phyloP scores from a whole-genome alignment of 37 sponge, comb jelly and placozoan genomes.

The Trichoplax adhaerens region DNA sequence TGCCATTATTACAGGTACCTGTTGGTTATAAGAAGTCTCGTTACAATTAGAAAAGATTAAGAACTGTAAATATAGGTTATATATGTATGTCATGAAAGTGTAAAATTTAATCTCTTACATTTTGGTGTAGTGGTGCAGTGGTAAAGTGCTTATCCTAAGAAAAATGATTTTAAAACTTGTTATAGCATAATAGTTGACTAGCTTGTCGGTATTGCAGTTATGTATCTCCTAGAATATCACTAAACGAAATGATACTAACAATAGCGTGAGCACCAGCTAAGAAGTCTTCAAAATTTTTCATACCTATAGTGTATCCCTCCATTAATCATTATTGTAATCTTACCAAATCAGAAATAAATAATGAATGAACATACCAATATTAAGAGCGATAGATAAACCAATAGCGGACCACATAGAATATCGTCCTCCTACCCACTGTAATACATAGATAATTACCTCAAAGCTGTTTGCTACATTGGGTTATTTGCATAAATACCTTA shows the following conservation, averaged over 20 bases:
- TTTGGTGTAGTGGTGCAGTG: conserved; percentile 79
- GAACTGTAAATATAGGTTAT: not conserved
- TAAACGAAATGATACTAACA: conserved; percentile 20
- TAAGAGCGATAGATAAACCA: conserved; percentile 82
- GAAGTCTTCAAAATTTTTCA: conserved; percentile 88
- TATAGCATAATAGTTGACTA: too few species aligned
- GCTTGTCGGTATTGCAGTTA: too few species aligned
- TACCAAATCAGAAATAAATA: not conserved
- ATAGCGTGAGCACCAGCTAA: conserved; percentile 88
- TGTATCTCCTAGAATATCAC: too few species aligned
- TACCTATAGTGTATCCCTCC: conserved; percentile 20
- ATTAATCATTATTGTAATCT: not conserved
- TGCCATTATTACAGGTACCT: conserved; percentile 85
- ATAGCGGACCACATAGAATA: conserved; percentile 98
- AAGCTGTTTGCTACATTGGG: not conserved
- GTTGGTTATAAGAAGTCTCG: not conserved
- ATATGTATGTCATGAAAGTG: not conserved
- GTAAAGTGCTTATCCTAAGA: conserved; percentile 80
- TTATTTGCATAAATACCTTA: not conserved
- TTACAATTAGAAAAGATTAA: not conserved
- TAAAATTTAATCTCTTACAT: conserved; percentile 26
- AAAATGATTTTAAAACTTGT: too few species aligned
- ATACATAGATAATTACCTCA: not conserved
- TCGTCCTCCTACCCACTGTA: conserved; percentile 97
- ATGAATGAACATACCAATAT: conserved; percentile 31